A percentile compares a stretch with the other conserved stretches of the same genome.
Evolutionary conservation across 64 coral and sea anemone genomes (phyloP).

Genomic region (Dendrophyllia cribrosa): DNA sequence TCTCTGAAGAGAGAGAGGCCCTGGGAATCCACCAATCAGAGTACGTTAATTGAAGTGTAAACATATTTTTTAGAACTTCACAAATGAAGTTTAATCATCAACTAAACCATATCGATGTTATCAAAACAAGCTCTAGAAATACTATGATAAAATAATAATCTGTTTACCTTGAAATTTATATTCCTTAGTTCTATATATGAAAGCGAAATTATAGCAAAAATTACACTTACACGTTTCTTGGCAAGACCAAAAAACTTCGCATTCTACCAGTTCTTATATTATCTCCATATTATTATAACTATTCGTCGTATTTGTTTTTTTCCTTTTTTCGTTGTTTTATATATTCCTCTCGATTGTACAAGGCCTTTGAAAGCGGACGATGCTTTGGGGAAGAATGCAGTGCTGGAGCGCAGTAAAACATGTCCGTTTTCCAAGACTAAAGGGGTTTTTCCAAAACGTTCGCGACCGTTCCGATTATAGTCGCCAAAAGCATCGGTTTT

Average conservation of each 20-base stretch:
- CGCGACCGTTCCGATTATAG: no score
- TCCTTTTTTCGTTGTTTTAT: background rate
- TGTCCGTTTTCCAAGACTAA: background rate
- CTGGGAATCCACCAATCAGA: no score
- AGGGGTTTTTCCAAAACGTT: background rate
- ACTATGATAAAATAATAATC: background rate
- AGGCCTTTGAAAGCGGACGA: background rate
- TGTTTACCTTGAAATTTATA: background rate
- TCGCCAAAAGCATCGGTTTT: no score
- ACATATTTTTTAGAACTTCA: background rate
- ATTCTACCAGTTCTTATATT: background rate
- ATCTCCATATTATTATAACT: background rate
- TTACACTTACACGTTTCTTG: background rate
- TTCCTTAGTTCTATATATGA: no score
- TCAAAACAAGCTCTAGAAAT: background rate
- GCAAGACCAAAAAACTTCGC: background rate
- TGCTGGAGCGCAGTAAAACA: background rate
- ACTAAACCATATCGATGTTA: background rate
- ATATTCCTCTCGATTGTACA: background rate
- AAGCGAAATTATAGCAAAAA: no score
- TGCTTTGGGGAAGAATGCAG: background rate
- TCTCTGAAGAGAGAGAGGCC: no score
- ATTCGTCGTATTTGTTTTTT: slow-evolving; percentile 1
- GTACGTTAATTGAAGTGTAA: no score
- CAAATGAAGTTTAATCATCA: slow-evolving; percentile 11